These are phyloP conservation scores for Drosophila nikananu DNA, from an alignment of 1,140 invertebrate genomes.

Conservation along the genomic window DNA sequence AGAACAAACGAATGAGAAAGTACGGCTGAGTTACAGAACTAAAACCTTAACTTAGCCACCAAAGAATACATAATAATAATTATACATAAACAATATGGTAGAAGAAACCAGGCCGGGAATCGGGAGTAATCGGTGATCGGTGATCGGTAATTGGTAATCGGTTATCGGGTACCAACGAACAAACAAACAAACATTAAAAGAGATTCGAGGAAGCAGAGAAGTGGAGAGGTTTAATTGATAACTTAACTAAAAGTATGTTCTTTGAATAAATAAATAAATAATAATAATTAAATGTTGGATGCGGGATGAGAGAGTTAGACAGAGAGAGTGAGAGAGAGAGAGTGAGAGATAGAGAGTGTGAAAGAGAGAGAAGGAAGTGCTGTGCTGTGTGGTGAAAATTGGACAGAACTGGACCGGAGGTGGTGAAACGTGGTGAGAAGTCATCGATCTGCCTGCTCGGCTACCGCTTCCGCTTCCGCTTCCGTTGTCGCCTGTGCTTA, in stretches of 20 bases:
- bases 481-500: constrained; percentile 46
- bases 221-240: not conserved
- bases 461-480: constrained; percentile 11
- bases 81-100: constrained; percentile 45
- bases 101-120: constrained; percentile 23
- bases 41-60: constrained; percentile 44
- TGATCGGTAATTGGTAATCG: not conserved
- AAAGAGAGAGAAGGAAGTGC: constrained; percentile 8
- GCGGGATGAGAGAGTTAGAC: not conserved
- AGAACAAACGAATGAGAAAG: constrained; percentile 41
- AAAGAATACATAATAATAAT: constrained; percentile 44
- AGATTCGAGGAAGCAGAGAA: not conserved
- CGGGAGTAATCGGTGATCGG: not conserved
- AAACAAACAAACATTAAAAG: constrained; percentile 29
- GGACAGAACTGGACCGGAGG: constrained; percentile 29
- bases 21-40: constrained; percentile 40
- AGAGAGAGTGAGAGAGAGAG: constrained; percentile 2
- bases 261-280: not conserved
- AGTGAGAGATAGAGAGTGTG: constrained; percentile 2
- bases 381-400: constrained; percentile 38
- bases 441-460: constrained; percentile 37
- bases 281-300: not conserved
- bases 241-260: not conserved
- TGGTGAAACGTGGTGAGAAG: constrained; percentile 43
- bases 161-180: constrained; percentile 10